Base-by-base conservation (phyloP, 2,113 vertebrate genomes). In the Osmerus eperlanus region DNA sequence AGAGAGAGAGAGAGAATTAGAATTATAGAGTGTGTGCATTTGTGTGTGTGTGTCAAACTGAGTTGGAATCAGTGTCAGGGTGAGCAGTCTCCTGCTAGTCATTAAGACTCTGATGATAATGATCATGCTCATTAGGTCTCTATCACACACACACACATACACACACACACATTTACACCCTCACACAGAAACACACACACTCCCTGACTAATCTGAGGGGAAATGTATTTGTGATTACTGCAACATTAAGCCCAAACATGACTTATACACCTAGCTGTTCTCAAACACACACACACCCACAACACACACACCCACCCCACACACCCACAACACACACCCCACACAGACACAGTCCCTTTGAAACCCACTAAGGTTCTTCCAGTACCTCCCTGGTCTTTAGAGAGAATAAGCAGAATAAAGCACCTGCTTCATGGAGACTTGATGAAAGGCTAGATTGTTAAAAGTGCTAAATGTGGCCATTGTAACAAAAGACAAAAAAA, bases 191-290 rank as follows among this genome's bases (percentile, higher is more conserved):
- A 62, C 58, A 62, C 32, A 60, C 56, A 70, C 72, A 68, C 62
- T 41, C 75, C 72, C 86, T 82, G 77, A 76, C 84, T 87, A 88
- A 90, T 85, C 84, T 76, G 65, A 71, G 72, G 72, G 84, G 74
- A 88, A 88, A 89, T 88, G 81, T 85, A 81, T 81, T 81, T 79
- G 80, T 89, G 86, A 89, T 90, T 89, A 87, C 78, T 73, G 71
- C 79, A 85, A 85, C 85, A 85, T 89, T 82, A 83, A 85, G 84
- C 72, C 84, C 77, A 62, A 3, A 80, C 79, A 72, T 78, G 81
- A 77, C 79, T 84, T 78, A 28, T 23, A 66, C 81, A 73, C 76
- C 62, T 61, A 63, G 23, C 65, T 25, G 23, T 60, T 15, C 28
- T 11, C 65, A 55, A 9, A 15, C 14, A 29, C 53, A 69, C 52